Evolutionary conservation across 2,113 vertebrate species (phyloP).

Genomic region (Promerops cafer): DNA sequence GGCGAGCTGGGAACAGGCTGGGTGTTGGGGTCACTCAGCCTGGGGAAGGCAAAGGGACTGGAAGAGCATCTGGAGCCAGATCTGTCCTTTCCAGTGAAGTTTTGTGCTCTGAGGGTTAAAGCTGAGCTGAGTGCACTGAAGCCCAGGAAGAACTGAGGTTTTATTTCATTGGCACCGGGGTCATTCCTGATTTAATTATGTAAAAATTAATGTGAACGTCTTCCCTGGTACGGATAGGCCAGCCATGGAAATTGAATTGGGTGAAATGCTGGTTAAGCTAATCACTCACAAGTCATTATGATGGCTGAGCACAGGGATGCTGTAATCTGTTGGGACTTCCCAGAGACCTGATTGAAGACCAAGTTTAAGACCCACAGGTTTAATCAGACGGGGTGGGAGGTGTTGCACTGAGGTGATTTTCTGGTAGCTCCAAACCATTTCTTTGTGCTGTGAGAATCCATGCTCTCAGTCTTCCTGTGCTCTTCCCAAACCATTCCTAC

Average conservation of each 20-base stretch:
- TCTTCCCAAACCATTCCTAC: background rate
- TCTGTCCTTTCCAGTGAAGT: background rate
- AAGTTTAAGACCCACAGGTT: conserved; percentile 7
- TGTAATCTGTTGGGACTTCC: conserved; percentile 41
- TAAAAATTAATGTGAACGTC: conserved; percentile 59
- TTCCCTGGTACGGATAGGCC: conserved; percentile 10
- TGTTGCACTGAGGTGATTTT: background rate
- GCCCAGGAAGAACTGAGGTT: conserved; percentile 16
- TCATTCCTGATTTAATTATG: conserved; percentile 66
- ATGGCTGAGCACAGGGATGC: conserved; percentile 28
- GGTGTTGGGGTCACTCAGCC: background rate
- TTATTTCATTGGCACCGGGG: conserved; percentile 34
- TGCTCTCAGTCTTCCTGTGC: fast-evolving
- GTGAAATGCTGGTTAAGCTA: conserved; percentile 56
- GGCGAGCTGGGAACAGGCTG: background rate
- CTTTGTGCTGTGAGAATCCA: background rate
- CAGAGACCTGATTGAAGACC: conserved; percentile 35
- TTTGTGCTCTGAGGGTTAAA: background rate
- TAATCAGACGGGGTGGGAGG: background rate
- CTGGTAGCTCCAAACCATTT: background rate
- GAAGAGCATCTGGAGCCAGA: background rate
- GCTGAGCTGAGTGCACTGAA: background rate
- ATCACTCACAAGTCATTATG: conserved; percentile 33
- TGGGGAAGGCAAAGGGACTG: background rate
- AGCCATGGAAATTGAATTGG: conserved; percentile 58